Percentiles rank a stretch among this genome's conserved stretches.
phyloP scores from a whole-genome alignment of 1,140 invertebrate genomes.

The Coelopa frigida region DNA sequence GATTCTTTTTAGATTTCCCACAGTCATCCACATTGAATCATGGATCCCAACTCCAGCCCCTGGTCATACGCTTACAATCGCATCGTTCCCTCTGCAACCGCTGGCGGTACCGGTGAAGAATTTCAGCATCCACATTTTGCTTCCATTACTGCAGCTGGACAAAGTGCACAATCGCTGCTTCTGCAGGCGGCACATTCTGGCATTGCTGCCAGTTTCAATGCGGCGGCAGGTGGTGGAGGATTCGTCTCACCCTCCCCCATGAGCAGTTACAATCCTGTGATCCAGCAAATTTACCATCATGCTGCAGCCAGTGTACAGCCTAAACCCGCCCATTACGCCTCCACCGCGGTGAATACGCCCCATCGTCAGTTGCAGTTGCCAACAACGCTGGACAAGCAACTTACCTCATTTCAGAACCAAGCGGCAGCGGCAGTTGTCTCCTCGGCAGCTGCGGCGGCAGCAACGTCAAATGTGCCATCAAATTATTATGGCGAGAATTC shows the following conservation, averaged over 20 bases:
- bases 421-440: conserved; percentile 32
- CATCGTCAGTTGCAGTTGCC: conserved; percentile 38
- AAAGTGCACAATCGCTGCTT: conserved; percentile 13
- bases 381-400: conserved; percentile 37
- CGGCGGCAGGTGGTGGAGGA: conserved; percentile 37
- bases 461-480: conserved; percentile 35
- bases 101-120: conserved; percentile 32
- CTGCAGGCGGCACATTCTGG: conserved; percentile 22
- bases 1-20: background rate
- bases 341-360: conserved; percentile 35
- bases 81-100: conserved; percentile 35
- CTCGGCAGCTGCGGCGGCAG: conserved; percentile 32
- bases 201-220: conserved; percentile 37
- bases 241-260: conserved; percentile 41
- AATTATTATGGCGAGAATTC: conserved; percentile 43
- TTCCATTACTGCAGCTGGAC: conserved; percentile 26
- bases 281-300: conserved; percentile 43
- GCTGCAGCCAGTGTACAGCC: conserved; percentile 39
- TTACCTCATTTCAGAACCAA: conserved; percentile 39
- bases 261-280: conserved; percentile 39
- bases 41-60: conserved; percentile 42
- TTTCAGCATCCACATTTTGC: conserved; percentile 41
- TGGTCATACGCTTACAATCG: conserved; percentile 43
- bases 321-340: conserved; percentile 41
- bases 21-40: conserved; percentile 4